Base-by-base conservation (phyloP, 1,140 invertebrate genomes). In the Chironomus tepperi region DNA sequence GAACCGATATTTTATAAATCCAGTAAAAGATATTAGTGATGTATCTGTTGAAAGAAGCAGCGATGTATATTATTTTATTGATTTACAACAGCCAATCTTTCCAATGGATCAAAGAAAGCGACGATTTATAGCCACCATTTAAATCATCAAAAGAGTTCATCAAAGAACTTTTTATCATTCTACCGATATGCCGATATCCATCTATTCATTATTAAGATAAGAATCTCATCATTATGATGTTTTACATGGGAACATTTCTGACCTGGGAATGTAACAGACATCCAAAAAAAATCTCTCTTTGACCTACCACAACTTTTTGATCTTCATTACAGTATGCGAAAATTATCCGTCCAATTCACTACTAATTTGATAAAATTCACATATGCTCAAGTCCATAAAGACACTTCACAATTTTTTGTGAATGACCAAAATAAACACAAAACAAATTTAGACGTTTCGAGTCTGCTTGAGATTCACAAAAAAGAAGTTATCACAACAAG, bases 361-460 rank as follows among this genome's bases (percentile, higher is more conserved):
- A 70, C 65, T 70, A 70, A 70, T 70, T 70, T 70, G 65, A 70
- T 70, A 70, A 70, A 70, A 70, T 70, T 70, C 65, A 70, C 65
- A 70, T 70, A 18, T 16, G 19, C 16, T 21, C 18, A 57, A 21
- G 65, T 70, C 65, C 65, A 70, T 70, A 70, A 70, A 70, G 65
- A 19, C 47, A 57, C 19, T 70, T 70, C 65, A 70, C 65, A 70
- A 70, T 19, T 21, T 70, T 70, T 21, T 21, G 65, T 70, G 65
- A 70, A 70, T 70, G 18, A 70, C 65, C 65, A 70, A 70, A 21
- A 70, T 19, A 70, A 70, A 70, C 19, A 70, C 65, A 70, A 70
- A 18, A 57, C 12, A 34, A n/a, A n/a, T 57, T 57, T 57, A n/a
- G 47, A 57, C 10, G 47, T n/a, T 57, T 57, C 24, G n/a, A 57